Evolutionary conservation across 2,888 invertebrate genomes (phyloP).

Genomic region (Dryobotodes eremita): DNA sequence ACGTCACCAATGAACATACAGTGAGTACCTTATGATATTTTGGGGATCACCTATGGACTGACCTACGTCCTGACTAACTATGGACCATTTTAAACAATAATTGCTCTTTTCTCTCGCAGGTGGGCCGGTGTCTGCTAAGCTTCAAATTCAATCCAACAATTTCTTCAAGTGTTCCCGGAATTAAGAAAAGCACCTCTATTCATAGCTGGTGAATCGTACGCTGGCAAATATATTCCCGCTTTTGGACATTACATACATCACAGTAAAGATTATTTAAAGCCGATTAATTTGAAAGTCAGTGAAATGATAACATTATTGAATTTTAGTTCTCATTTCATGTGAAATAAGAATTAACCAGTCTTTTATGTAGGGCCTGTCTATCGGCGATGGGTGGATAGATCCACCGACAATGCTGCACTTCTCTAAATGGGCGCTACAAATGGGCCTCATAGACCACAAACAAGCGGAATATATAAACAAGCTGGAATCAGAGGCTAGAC

Average conservation of each 20-base stretch:
- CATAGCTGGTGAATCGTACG: conserved; percentile 90
- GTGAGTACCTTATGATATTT: conserved; percentile 2
- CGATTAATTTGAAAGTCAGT: conserved; percentile 28
- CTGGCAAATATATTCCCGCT: conserved; percentile 86
- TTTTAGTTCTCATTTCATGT: neutral
- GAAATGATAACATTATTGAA: neutral
- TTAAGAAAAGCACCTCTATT: conserved; percentile 87
- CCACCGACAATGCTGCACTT: conserved; percentile 26
- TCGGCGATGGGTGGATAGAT: conserved; percentile 31
- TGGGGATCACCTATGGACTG: neutral
- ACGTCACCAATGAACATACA: neutral
- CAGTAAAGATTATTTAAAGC: neutral
- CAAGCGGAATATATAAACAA: conserved; percentile 35
- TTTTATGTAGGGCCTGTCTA: conserved; percentile 11
- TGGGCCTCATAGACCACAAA: conserved; percentile 51
- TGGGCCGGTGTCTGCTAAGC: conserved; percentile 18
- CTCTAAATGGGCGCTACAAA: conserved; percentile 50
- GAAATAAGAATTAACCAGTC: neutral
- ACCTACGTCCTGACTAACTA: neutral
- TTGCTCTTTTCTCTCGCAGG: neutral
- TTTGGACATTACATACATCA: conserved; percentile 75
- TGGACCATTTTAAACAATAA: neutral
- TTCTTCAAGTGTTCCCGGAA: conserved; percentile 89
- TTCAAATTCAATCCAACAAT: conserved; percentile 83
- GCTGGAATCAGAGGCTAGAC: conserved; percentile 17